Percentiles rank a stretch among this genome's conserved stretches.
phyloP scores from a whole-genome alignment of 2,888 invertebrate genomes.

The Coenonympha glycerion region DNA sequence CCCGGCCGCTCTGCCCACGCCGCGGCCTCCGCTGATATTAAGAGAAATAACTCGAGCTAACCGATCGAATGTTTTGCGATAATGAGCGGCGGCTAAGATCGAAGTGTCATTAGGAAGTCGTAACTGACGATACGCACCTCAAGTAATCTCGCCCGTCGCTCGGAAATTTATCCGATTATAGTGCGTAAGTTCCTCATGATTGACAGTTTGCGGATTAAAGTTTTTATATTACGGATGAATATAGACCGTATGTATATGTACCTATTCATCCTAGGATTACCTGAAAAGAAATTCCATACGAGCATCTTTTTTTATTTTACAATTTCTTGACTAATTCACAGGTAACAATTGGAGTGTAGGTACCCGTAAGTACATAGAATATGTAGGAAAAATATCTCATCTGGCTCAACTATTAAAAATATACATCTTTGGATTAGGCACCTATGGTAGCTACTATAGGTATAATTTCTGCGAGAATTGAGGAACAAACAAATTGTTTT shows the following conservation, averaged over 20 bases:
- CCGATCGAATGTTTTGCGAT: conserved; percentile 72
- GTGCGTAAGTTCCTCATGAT: conserved; percentile 42
- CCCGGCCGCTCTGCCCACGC: conserved; percentile 57
- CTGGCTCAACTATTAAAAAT: too few relatives aligned
- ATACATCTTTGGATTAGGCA: too few relatives aligned
- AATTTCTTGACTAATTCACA: too few relatives aligned
- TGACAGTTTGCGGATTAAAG: conserved; percentile 7
- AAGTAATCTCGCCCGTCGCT: conserved; percentile 61
- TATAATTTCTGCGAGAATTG: too few relatives aligned
- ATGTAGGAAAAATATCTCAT: too few relatives aligned
- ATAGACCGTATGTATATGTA: neutral
- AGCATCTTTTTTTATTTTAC: too few relatives aligned
- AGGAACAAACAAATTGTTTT: too few relatives aligned
- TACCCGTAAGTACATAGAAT: too few relatives aligned
- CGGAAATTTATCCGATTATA: conserved; percentile 65
- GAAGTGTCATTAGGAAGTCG: conserved; percentile 76
- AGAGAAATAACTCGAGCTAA: conserved; percentile 68
- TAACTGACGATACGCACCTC: conserved; percentile 64
- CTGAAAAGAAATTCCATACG: too few relatives aligned
- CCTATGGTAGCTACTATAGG: too few relatives aligned
- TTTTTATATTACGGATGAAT: neutral
- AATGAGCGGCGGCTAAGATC: conserved; percentile 69
- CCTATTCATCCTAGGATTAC: neutral
- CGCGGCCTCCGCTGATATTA: conserved; percentile 56
- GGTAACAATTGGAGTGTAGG: too few relatives aligned